Evolutionary conservation across 2,888 invertebrate species (phyloP), one percentile per base, ranked within the genome.

Genomic region (Melikaiella ostensackeni): DNA sequence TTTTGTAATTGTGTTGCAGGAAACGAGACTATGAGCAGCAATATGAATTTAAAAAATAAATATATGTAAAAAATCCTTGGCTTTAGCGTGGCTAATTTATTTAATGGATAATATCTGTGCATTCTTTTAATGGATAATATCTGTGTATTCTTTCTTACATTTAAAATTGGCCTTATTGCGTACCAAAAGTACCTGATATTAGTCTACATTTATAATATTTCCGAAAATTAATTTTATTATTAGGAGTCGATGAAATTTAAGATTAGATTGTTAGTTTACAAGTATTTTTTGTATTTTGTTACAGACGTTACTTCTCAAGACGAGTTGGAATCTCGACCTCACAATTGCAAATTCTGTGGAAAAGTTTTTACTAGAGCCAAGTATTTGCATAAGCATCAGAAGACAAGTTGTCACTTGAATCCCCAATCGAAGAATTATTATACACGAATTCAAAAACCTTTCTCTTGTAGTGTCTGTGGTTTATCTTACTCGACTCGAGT

Each of bases 401-500:
- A 27, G n/a, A 70, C 55, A 33, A 77, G 63, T 64, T 82, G 80
- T 63, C 61, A 76, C 57, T 70, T 74, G 35, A 79, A 82, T 78
- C 80, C 82, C 8, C 21, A 73, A 19, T 82, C 78, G 11, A 33
- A 33, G 16, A 74, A 74, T 27, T 75, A 63, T 63, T 33, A 42
- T n/a, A 74, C 42, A 9, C 62, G 42, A 38, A 63, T 7, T 13
- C 55, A 57, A 30, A 74, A 75, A 63, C 75, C 59, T 35, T 74
- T 79, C 62, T 38, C 57, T 11, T 84, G 84, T 75, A 57, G 33
- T 30, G 63, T 76, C 19, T 83, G 84, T 50, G 79, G 82, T 19
- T 78, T 79, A 30, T 75, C 63, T 7, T 83, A 82, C 62, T 81
- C 78, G 33, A 77, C 76, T 63, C 81, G 79, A 63, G 61, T 61